Evolutionary conservation across 2,113 vertebrate species (phyloP), one percentile per base, ranked within the genome.

Genomic region (Pomatorhinus ruficollis): DNA sequence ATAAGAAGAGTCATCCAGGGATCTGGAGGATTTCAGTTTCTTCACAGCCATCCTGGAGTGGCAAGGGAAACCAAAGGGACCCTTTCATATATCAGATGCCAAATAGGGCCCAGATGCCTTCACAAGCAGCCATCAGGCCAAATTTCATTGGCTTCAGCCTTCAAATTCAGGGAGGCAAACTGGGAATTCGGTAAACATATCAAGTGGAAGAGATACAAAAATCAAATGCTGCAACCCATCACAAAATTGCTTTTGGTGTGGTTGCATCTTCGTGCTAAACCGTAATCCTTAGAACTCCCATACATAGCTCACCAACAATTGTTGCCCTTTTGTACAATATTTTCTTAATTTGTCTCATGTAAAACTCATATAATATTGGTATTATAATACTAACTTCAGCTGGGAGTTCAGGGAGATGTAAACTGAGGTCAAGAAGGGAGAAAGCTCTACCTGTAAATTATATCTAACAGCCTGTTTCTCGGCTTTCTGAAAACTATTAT

Each of bases 401-500:
- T 84, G 21, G 18, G 54, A 70, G 33, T 39, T 93, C 91, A 94
- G 35, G 87, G 88, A 89, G 47, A 59, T 42, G 15, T 39, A 89
- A 85, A 95, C 49, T 37, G 40, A 95, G 64, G 69, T 27, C 68
- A 94, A 75, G 50, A 82, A 69, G 96, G 75, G 72, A 89, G 52
- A 95, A 95, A 93, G 45, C 40, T 56, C 87, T 96, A 45, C 45
- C 4, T 91, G 47, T 25, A 28, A 81, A 37, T 83, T 87, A 37
- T 81, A 93, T 30, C 81, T 90, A 92, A 93, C 78, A 86, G 74
- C 27, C 63, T 71, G 45, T 78, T 85, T 84, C 61, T 91, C 91
- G 71, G 70, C 24, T 94, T 7, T 92, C 93, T 93, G 78, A 69
- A 93, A 97, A 94, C 74, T 81, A 78, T 89, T 45, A 65, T 84